Conservation (phyloP, 1,140 invertebrate species). For the Helicoverpa armigera region DNA sequence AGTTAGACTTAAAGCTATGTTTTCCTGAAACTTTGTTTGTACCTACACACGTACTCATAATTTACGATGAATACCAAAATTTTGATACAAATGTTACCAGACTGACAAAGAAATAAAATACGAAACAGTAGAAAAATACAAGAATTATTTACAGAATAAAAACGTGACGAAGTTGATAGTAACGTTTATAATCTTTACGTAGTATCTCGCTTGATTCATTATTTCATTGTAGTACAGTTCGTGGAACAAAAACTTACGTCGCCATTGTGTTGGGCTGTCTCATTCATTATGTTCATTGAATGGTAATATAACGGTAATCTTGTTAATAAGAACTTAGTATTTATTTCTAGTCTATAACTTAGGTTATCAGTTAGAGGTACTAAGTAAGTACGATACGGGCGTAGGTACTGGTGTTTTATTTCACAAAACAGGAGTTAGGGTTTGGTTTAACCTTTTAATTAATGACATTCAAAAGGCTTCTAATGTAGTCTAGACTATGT, state of each 20-base stretch:
- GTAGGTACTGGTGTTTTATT: too few species aligned
- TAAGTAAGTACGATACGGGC: too few species aligned
- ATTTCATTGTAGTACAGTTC: slow-evolving; percentile 7
- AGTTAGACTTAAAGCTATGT: not conserved
- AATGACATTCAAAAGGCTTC: too few species aligned
- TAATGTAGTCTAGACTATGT: too few species aligned
- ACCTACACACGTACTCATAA: not conserved
- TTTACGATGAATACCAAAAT: not conserved
- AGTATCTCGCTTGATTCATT: slow-evolving; percentile 25
- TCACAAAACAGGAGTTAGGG: too few species aligned
- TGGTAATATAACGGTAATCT: not conserved
- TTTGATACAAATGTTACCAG: not conserved
- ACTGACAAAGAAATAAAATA: not conserved
- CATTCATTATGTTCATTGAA: slow-evolving; percentile 6
- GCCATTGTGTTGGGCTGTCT: slow-evolving; percentile 5
- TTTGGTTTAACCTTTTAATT: too few species aligned
- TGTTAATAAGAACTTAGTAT: not conserved
- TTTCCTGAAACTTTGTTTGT: not conserved
- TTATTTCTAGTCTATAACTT: not conserved
- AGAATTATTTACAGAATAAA: not conserved
- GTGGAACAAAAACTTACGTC: slow-evolving; percentile 18
- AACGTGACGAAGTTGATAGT: slow-evolving; percentile 1
- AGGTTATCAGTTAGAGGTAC: not conserved
- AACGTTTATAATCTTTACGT: not conserved
- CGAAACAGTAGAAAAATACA: not conserved